Conservation (phyloP, 2,888 invertebrate species). For the Drepana falcataria region DNA sequence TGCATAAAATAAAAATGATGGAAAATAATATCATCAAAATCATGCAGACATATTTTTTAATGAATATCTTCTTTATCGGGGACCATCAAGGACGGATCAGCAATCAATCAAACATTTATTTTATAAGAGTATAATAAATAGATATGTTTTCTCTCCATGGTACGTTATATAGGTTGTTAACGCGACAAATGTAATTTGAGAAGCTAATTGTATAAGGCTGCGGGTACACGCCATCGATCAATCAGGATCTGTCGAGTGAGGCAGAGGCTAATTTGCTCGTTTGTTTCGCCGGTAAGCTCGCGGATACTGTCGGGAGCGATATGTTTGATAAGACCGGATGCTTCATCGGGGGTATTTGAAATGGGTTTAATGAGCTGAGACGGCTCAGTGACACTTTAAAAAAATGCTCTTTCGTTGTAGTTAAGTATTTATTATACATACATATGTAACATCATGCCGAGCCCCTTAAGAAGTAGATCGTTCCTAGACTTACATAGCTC, state of each 20-base stretch:
- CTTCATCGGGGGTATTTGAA: constrained; percentile 18
- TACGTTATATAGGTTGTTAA: constrained; percentile 12
- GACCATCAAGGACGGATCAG: too few species aligned
- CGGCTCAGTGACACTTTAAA: too few species aligned
- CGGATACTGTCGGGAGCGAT: constrained; percentile 28
- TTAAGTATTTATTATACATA: background rate
- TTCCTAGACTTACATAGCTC: too few species aligned
- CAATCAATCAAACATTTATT: too few species aligned
- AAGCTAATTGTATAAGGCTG: constrained; percentile 61
- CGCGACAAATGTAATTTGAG: constrained; percentile 38
- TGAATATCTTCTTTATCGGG: too few species aligned
- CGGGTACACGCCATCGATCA: constrained; percentile 64
- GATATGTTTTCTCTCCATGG: too few species aligned
- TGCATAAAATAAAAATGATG: too few species aligned
- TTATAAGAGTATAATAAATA: too few species aligned
- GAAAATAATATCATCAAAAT: too few species aligned
- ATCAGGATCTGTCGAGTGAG: constrained; percentile 67
- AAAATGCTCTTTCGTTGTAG: background rate
- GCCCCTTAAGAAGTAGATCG: too few species aligned
- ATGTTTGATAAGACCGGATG: constrained; percentile 35
- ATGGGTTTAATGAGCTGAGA: constrained; percentile 20
- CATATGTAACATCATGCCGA: too few species aligned
- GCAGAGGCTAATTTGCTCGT: constrained; percentile 71
- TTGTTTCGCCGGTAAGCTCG: constrained; percentile 68
- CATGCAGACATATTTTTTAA: too few species aligned